Evolutionary conservation across 2,888 invertebrate genomes (phyloP), one percentile per base, ranked within the genome.

Genomic region (Acrobasis repandana): DNA sequence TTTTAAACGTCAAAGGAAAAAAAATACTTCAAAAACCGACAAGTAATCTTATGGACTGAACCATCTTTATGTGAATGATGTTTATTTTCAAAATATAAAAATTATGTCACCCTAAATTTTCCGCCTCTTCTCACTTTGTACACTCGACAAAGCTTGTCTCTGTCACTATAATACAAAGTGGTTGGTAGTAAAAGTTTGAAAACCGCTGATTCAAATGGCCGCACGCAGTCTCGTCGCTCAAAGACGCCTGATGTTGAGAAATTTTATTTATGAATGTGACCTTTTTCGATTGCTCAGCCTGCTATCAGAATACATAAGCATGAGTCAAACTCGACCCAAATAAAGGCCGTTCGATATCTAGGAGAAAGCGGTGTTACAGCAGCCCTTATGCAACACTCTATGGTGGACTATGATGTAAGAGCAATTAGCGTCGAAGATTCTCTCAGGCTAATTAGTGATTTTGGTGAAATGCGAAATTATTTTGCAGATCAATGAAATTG

Each of bases 291-390:
- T 80, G 82, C 77, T 77, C 67, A 73, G 75, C 76, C 71, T 80
- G 78, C 82, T 81, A 85, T 84, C 79, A 72, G 84, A 83, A 86
- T 86, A 80, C 81, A 79, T 79, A 83, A 85, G 76, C 76, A 79
- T 84, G 88, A 86, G 77, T 85, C 83, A 82, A 85, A 75, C 67
- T 68, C 65, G 70, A 69, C 78, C 82, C 80, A 86, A 84, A 78
- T 83, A 85, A 75, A 72, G 67, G 71, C 73, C 70, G 75, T 72
- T 77, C 79, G 80, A 83, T 86, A 82, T 74, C 83, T 80, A 73
- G 80, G 88, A 89, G 90, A 90, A 90, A 90, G 90, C 89, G 88
- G 88, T 86, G 86, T 81, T 88, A 70, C 77, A 75, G 75, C 73
- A 76, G 75, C 74, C 70, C 69, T 90, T 87, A 83, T 78, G 82